Evolutionary conservation across 2,888 invertebrate genomes (phyloP).

Genomic region (Capitulum mitella): DNA sequence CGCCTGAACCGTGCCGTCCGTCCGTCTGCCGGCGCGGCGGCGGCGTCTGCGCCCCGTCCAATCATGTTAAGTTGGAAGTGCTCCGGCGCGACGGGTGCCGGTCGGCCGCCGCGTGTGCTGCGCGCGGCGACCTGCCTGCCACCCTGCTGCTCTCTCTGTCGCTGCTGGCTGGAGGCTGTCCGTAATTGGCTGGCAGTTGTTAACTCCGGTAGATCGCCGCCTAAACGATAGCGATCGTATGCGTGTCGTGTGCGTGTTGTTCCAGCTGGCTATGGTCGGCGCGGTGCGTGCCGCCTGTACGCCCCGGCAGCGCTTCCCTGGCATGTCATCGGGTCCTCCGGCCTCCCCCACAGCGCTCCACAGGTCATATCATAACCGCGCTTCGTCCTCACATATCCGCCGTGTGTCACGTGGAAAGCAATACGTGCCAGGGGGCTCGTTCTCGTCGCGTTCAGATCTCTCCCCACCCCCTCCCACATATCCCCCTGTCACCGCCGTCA

Average conservation of each 20-base stretch:
- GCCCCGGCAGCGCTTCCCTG: background rate
- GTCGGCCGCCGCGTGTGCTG: background rate
- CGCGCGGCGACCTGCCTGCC: background rate
- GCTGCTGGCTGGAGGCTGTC: background rate
- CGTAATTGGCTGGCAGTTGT: background rate
- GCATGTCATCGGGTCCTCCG: background rate
- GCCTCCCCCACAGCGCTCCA: background rate
- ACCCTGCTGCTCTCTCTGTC: background rate
- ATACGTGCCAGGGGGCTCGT: background rate
- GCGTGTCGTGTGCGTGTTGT: background rate
- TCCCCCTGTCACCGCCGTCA: background rate
- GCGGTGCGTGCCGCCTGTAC: background rate
- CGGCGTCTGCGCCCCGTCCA: background rate
- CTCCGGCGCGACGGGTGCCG: background rate
- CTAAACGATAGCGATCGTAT: background rate
- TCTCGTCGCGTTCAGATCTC: background rate
- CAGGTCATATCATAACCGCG: background rate
- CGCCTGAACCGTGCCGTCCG: background rate
- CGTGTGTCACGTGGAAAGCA: background rate
- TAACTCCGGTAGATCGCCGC: slow-evolving; percentile 11
- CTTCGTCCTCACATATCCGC: background rate
- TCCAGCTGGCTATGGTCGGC: background rate
- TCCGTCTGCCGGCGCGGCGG: background rate
- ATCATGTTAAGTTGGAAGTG: background rate
- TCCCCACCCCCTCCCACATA: background rate